phyloP scores from a whole-genome alignment of 2,888 invertebrate genomes.

The Celastrina argiolus region DNA sequence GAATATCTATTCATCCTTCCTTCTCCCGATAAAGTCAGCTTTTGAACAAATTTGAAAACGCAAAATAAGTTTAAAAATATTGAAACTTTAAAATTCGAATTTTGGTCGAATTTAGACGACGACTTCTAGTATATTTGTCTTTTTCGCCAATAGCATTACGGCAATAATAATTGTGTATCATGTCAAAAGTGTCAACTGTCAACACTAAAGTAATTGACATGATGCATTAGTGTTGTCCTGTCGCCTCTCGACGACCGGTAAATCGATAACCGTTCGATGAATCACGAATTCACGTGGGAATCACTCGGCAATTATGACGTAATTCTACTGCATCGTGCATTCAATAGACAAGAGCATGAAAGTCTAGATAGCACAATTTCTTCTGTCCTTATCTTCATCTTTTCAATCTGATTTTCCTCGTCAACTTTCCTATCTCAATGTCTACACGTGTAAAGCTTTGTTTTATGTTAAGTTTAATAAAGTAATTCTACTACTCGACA shows the following conservation, averaged over 20 bases:
- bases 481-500: neutral
- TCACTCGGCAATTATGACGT: neutral
- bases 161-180: no score
- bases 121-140: no score
- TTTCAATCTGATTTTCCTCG: neutral
- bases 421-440: neutral
- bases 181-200: no score
- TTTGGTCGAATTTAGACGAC: no score
- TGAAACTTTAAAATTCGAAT: no score
- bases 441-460: neutral
- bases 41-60: no score
- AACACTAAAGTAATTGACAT: neutral
- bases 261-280: neutral
- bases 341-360: neutral
- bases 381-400: neutral
- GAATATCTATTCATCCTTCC: no score
- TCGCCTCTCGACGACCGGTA: neutral
- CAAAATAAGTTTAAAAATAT: no score
- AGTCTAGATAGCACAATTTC: neutral
- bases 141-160: no score
- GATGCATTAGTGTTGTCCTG: neutral
- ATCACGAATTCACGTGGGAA: neutral
- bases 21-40: no score
- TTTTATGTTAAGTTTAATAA: no score
- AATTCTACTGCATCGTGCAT: neutral